Evolutionary conservation across 2,113 vertebrate genomes (phyloP).

Genomic region (Synodontis membranacea): DNA sequence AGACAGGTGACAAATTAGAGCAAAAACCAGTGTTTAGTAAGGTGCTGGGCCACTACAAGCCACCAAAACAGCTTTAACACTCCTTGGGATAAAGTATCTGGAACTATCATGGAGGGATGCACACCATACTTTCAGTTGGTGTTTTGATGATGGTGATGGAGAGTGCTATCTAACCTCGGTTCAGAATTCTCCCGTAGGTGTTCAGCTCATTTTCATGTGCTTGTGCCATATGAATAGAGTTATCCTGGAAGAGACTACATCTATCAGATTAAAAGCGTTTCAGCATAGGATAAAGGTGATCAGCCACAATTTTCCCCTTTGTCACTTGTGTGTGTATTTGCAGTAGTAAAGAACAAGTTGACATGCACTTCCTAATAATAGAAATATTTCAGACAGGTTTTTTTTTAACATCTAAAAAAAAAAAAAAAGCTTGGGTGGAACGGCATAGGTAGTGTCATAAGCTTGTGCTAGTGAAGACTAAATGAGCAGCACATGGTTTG

Average conservation of each 20-base stretch:
- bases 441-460: not conserved
- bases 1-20: not conserved
- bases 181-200: not conserved
- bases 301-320: not conserved
- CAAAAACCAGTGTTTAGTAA: not conserved
- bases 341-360: not conserved
- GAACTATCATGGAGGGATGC: too few relatives aligned
- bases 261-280: not conserved
- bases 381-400: not conserved
- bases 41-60: too few relatives aligned
- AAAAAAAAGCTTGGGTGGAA: too few relatives aligned
- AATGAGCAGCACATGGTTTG: conserved; percentile 65
- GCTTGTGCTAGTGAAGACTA: not conserved
- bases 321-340: not conserved
- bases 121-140: not conserved
- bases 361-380: not conserved
- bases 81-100: not conserved
- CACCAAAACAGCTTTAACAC: not conserved
- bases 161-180: not conserved
- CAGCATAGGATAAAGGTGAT: not conserved
- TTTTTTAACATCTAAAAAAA: conserved; percentile 21
- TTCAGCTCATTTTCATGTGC: not conserved
- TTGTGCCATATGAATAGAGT: not conserved
- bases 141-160: not conserved
- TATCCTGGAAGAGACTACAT: not conserved